Base-by-base conservation (phyloP, 2,888 invertebrate genomes). In the Thumatha senex region DNA sequence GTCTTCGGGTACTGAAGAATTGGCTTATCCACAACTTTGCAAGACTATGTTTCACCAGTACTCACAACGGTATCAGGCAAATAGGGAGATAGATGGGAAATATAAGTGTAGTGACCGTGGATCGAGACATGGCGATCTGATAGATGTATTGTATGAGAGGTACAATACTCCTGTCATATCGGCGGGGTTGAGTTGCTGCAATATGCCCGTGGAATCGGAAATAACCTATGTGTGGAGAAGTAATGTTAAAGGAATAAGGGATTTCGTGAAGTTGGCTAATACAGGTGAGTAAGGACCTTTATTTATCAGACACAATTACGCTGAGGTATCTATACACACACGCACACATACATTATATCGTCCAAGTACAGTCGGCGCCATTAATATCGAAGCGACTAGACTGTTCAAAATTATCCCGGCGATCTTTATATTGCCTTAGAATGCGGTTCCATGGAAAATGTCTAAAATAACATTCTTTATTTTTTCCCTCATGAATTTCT, bases 131-230 rank as follows among this genome's bases (percentile, higher is more conserved):
- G 92, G 92, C 0, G 86, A 93, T 33, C 69, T 94, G 59, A 93
- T 93, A 5, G 94, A 93, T 76, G 82, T 92, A 46, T 76, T 96
- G 12, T 93, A 93, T 58, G 93, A 93, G 29, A 91, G 93, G 68
- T 95, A 93, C 65, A 90, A 93, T 46, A 91, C 93, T 1, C 95
- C 96, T 0, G 88, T 96, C 75, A 89, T 96, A 43, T 94, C 95
- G 0, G 92, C 95, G 3, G 95, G 96, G 13, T 80, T 98, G 24
- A 95, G 95, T 48, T 98, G 98, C 71, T 98, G 98, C 75, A 95
- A 95, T 65, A 96, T 96, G 93, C 97, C 98, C 0, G 72, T 80
- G 0, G 91, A 93, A n/a, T 82, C 76, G 0, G 92, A 94, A 41
- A 92, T 97, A n/a, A 94, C 94, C 0, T 91, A 91, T 58, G 92